Conservation (phyloP, 92 coral and sea anemone species). For the Ricordea florida region DNA sequence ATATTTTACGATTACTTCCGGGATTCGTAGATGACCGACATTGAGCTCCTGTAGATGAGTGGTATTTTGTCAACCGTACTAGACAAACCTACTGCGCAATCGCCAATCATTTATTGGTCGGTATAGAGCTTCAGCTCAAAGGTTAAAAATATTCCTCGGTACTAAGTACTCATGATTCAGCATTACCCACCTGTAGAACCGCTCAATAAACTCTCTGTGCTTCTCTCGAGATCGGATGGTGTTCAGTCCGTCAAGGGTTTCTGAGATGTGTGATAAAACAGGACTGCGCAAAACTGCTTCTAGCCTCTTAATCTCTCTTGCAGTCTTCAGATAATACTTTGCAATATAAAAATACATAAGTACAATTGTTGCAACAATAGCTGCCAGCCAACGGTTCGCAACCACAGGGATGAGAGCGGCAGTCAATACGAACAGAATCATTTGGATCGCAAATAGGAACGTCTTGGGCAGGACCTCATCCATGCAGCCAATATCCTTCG, state of each 20-base stretch:
- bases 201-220: conserved; percentile 20
- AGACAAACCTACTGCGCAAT: too few relatives aligned
- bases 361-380: conserved; percentile 26
- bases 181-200: background rate
- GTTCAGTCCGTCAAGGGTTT: conserved; percentile 33
- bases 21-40: too few relatives aligned
- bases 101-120: too few relatives aligned
- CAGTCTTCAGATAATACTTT: conserved; percentile 12
- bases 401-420: conserved; percentile 18
- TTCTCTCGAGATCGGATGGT: conserved; percentile 28
- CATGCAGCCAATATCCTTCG: conserved; percentile 61
- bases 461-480: conserved; percentile 57
- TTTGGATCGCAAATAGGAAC: conserved; percentile 47
- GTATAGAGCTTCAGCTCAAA: background rate
- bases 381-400: conserved; percentile 39
- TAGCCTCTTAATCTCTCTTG: conserved; percentile 28
- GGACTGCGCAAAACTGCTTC: conserved; percentile 34
- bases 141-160: background rate
- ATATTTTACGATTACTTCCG: too few relatives aligned
- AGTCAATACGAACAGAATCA: conserved; percentile 41
- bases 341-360: conserved; percentile 22
- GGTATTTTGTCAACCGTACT: too few relatives aligned
- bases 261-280: conserved; percentile 29
- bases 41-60: too few relatives aligned
- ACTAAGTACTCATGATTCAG: background rate